phyloP scores from a whole-genome alignment of 2,113 vertebrate genomes.

The Neolamprologus falcicula region DNA sequence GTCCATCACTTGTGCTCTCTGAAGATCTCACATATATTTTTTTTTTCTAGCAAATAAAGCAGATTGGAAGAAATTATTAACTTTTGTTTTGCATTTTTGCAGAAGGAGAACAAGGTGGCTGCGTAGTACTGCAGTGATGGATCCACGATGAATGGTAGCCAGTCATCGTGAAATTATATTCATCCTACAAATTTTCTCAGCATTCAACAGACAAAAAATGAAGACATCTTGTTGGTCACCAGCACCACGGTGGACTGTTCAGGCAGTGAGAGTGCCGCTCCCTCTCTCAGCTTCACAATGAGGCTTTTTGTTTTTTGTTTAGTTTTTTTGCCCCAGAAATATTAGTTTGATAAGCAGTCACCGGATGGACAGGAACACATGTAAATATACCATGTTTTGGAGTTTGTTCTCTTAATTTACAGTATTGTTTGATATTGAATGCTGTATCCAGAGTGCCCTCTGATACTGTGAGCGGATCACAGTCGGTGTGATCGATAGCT shows the following conservation, averaged over 20 bases:
- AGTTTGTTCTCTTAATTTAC: conserved; percentile 75
- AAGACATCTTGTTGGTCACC: conserved; percentile 82
- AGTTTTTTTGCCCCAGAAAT: conserved; percentile 45
- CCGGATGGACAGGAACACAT: conserved; percentile 74
- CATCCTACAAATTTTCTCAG: conserved; percentile 41
- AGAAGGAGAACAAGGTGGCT: conserved; percentile 98
- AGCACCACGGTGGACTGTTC: conserved; percentile 80
- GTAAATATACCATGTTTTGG: conserved; percentile 79
- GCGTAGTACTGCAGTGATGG: conserved; percentile 76
- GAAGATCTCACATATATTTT: neutral
- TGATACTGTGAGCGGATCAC: conserved; percentile 85
- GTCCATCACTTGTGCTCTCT: neutral
- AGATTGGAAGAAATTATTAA: accelerated
- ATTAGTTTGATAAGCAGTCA: conserved; percentile 61
- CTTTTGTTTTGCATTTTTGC: neutral
- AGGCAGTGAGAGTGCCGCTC: conserved; percentile 69
- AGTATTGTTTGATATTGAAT: conserved; percentile 78
- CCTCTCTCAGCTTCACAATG: conserved; percentile 38
- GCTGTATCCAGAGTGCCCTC: conserved; percentile 77
- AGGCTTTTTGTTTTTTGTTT: conserved; percentile 58
- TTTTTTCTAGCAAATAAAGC: neutral
- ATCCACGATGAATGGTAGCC: conserved; percentile 68
- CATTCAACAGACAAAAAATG: conserved; percentile 78
- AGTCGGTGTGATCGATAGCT: conserved; percentile 66
- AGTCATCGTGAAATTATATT: conserved; percentile 68